Percentiles rank a stretch among this genome's conserved stretches.
Conservation (phyloP, 2,797 vertebrate genomes). For the Hydrolagus colliei region DNA sequence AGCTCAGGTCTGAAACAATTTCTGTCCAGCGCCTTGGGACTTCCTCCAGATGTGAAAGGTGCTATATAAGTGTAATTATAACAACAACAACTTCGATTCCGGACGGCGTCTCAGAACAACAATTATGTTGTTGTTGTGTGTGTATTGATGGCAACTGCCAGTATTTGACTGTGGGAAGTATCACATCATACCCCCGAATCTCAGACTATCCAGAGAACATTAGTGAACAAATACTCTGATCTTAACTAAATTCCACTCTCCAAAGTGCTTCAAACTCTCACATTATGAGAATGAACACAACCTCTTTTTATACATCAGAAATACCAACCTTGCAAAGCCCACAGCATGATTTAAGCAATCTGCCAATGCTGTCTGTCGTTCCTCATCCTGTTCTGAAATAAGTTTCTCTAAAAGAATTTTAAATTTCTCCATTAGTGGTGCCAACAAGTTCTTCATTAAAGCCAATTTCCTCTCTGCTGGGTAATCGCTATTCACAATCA, state of each 20-base stretch:
- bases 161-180: no score
- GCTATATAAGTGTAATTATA: no score
- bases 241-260: neutral
- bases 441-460: constrained; percentile 85
- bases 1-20: no score
- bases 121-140: no score
- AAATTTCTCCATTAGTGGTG: constrained; percentile 87
- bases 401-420: constrained; percentile 80
- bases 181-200: no score
- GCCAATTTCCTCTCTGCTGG: constrained; percentile 81
- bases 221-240: no score
- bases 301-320: neutral
- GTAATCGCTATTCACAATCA: constrained; percentile 87
- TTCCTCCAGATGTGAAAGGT: no score
- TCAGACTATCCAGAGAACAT: no score
- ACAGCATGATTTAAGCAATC: constrained; percentile 92
- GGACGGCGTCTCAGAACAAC: no score
- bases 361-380: constrained; percentile 73
- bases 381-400: constrained; percentile 74
- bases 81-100: no score
- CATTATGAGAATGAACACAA: neutral
- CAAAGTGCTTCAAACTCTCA: neutral
- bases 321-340: constrained; percentile 80
- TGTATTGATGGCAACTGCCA: no score
- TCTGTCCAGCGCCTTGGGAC: no score